A percentile compares a stretch with the other conserved stretches of the same genome.
These are phyloP conservation scores for Gadopsis bispinosus DNA, from an alignment of 2,797 vertebrate species.

Conservation along the genomic window DNA sequence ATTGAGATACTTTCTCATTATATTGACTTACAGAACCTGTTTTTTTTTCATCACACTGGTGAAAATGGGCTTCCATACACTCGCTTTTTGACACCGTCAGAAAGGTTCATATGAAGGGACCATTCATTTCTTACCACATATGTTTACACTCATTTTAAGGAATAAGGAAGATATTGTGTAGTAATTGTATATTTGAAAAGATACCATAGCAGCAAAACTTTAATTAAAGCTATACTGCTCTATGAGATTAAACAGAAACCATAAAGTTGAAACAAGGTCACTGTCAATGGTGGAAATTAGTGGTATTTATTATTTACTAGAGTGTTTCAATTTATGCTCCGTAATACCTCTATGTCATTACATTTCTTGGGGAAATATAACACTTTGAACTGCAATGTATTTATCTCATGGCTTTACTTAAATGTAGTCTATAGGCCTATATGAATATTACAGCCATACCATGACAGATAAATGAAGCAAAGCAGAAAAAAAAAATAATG, in stretches of 20 bases:
- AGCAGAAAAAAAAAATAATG: neutral
- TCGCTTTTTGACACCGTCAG: neutral
- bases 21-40: too few relatives aligned
- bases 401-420: neutral
- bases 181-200: neutral
- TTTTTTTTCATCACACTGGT: too few relatives aligned
- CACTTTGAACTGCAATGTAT: neutral
- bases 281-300: neutral
- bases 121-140: neutral
- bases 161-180: neutral
- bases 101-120: neutral
- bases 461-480: neutral
- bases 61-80: too few relatives aligned
- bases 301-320: neutral
- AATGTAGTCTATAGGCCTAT: neutral
- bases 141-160: neutral
- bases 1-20: too few relatives aligned
- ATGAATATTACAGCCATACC: neutral
- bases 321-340: neutral
- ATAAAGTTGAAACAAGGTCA: conserved; percentile 2
- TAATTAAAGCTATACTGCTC: neutral
- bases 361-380: too few relatives aligned
- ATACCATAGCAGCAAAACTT: neutral
- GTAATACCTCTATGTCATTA: neutral
- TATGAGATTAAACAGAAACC: neutral